Percentiles rank a stretch among this genome's conserved stretches.
phyloP scores from a whole-genome alignment of 2,797 vertebrate species.

The Babyrousa celebensis region DNA sequence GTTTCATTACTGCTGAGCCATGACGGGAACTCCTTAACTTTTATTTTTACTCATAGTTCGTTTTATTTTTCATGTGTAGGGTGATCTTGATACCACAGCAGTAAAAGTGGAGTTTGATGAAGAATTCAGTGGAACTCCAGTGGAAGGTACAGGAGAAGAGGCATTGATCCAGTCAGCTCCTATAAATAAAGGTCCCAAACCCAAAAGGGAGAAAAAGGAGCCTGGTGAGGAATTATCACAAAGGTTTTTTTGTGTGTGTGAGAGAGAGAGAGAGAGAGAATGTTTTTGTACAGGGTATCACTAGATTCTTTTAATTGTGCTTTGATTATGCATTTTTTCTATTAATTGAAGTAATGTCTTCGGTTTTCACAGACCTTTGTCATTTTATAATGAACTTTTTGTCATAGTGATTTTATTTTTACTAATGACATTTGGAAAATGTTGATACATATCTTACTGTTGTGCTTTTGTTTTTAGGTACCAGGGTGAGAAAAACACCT shows the following conservation, averaged over 20 bases:
- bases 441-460: constrained; percentile 8
- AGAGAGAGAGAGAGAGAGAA: background rate
- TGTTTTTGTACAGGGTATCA: background rate
- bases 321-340: background rate
- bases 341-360: constrained; percentile 59
- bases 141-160: constrained; percentile 93
- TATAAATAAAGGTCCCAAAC: constrained; percentile 91
- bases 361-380: background rate
- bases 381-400: constrained; percentile 62
- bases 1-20: too few species aligned
- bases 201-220: constrained; percentile 97
- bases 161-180: constrained; percentile 90
- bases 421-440: constrained; percentile 3
- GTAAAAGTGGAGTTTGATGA: constrained; percentile 97
- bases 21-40: background rate
- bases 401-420: constrained; percentile 49
- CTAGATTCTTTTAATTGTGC: background rate
- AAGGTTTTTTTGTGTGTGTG: background rate
- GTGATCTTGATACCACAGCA: constrained; percentile 93
- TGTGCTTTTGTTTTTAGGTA: constrained; percentile 88
- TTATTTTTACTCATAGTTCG: constrained; percentile 61
- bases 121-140: constrained; percentile 92
- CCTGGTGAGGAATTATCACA: constrained; percentile 92
- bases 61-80: constrained; percentile 89
- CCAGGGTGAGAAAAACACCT: constrained; percentile 94